These are phyloP conservation scores for Hemibagrus wyckioides DNA, from an alignment of 2,113 vertebrate genomes.

Conservation along the genomic window DNA sequence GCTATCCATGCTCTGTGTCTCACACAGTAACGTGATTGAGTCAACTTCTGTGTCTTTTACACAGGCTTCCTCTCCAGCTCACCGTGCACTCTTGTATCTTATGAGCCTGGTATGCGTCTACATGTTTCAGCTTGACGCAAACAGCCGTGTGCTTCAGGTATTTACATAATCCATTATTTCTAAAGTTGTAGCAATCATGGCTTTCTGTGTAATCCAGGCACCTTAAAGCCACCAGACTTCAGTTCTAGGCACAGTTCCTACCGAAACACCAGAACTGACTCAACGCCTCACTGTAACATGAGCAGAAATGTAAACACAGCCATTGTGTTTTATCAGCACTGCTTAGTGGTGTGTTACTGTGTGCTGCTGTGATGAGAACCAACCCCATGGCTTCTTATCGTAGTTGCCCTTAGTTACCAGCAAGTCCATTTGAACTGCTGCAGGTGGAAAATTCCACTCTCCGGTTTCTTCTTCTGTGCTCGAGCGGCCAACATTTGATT, in stretches of 20 bases:
- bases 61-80: background rate
- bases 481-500: background rate
- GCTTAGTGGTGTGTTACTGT: background rate
- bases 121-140: conserved; percentile 19
- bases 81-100: too few species aligned
- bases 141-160: background rate
- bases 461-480: background rate
- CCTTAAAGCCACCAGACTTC: background rate
- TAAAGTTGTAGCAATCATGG: background rate
- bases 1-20: background rate
- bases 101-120: background rate
- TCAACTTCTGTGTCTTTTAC: background rate
- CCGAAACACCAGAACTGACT: background rate
- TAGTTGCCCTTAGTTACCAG: conserved; percentile 26
- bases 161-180: conserved; percentile 9
- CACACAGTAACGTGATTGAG: background rate
- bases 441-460: conserved; percentile 34
- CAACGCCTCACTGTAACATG: background rate
- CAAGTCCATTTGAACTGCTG: conserved; percentile 22
- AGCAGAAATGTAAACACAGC: conserved; percentile 24
- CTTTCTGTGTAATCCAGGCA: background rate
- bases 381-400: conserved; percentile 4
- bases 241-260: background rate
- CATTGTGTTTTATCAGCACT: conserved; percentile 18
- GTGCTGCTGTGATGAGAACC: conserved; percentile 9